These are phyloP conservation scores for Hoplostethus mediterraneus DNA, from an alignment of 2,797 vertebrate genomes.

Conservation along the genomic window DNA sequence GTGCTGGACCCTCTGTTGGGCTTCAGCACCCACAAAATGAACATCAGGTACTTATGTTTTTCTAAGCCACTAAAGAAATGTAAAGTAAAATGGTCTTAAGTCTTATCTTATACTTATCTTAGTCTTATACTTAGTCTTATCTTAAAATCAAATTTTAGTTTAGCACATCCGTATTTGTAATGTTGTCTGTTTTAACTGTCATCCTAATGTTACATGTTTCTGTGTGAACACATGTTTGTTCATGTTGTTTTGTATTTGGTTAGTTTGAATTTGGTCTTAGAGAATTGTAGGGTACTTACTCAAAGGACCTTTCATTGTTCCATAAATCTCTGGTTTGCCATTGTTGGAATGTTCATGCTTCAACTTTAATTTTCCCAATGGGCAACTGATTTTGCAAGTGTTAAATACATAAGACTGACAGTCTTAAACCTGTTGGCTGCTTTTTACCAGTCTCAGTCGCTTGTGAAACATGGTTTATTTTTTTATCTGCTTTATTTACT, in stretches of 20 bases:
- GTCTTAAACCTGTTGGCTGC: neutral
- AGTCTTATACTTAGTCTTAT: too few species aligned
- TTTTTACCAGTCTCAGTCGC: neutral
- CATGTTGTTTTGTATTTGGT: neutral
- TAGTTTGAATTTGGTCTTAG: neutral
- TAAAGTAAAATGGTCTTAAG: neutral
- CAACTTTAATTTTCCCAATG: too few species aligned
- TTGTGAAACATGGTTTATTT: too few species aligned
- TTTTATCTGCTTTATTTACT: neutral
- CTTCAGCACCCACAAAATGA: conserved; percentile 97
- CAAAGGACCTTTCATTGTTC: too few species aligned
- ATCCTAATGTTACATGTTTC: neutral
- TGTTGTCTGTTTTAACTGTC: neutral
- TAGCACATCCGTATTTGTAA: neutral
- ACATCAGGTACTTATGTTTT: conserved; percentile 86
- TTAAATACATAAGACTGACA: too few species aligned
- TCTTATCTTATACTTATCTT: too few species aligned
- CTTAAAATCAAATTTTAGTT: neutral
- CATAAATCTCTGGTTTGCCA: too few species aligned
- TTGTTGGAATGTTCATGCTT: too few species aligned
- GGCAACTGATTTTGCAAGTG: too few species aligned
- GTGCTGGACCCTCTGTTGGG: conserved; percentile 92
- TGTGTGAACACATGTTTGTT: neutral
- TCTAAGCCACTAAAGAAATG: neutral
- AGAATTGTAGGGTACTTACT: neutral